Evolutionary conservation across 2,888 invertebrate genomes (phyloP).

Genomic region (Notodonta dromedarius): DNA sequence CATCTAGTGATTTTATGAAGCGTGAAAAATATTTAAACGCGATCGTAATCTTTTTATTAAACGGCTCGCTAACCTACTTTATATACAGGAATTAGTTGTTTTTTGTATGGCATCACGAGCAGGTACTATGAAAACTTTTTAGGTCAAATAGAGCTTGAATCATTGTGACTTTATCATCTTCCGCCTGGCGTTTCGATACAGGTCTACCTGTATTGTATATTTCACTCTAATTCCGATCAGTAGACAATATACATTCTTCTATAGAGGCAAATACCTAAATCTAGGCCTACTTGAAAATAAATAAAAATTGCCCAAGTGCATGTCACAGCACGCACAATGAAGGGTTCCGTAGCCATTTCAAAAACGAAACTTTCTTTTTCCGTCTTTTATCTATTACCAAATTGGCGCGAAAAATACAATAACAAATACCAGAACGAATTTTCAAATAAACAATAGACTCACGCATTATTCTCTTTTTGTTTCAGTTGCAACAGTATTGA

Average conservation of each 20-base stretch:
- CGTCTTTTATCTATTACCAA: too few relatives aligned
- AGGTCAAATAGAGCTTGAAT: not conserved
- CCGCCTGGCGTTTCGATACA: too few relatives aligned
- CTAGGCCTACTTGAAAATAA: too few relatives aligned
- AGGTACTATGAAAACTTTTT: not conserved
- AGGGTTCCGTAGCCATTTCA: too few relatives aligned
- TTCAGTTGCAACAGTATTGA: constrained; percentile 70
- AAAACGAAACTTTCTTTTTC: too few relatives aligned
- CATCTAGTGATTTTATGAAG: constrained; percentile 30
- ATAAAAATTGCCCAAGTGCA: too few relatives aligned
- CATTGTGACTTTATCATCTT: too few relatives aligned
- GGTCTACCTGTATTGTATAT: too few relatives aligned
- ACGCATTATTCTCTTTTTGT: constrained; percentile 49
- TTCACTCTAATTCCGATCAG: too few relatives aligned
- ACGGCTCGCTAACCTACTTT: constrained; percentile 40
- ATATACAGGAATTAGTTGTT: constrained; percentile 13
- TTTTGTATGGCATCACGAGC: not conserved
- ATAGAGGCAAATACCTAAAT: too few relatives aligned
- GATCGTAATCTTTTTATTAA: constrained; percentile 25
- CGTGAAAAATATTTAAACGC: constrained; percentile 15
- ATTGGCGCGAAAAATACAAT: not conserved
- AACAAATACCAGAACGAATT: not conserved
- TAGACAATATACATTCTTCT: too few relatives aligned
- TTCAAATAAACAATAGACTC: constrained; percentile 12
- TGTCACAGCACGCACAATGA: too few relatives aligned